Evolutionary conservation across 1,140 invertebrate genomes (phyloP).

Genomic region (Brachionus paranguensis): DNA sequence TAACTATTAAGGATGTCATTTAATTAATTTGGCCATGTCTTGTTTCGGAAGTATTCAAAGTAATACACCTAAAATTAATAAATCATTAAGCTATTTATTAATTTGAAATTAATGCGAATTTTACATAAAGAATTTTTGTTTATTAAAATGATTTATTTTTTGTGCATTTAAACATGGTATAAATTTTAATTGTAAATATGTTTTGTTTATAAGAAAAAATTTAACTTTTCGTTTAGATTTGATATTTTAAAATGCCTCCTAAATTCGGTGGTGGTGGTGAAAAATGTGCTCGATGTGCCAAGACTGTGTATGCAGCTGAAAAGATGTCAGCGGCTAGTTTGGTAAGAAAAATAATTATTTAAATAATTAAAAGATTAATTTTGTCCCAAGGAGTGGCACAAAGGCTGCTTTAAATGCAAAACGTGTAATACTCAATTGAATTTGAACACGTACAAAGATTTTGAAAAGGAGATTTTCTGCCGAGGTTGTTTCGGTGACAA

Average conservation of each 20-base stretch:
- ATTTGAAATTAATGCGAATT: neutral
- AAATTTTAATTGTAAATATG: neutral
- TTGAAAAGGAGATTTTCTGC: constrained; percentile 36
- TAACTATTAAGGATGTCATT: neutral
- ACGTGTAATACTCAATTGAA: constrained; percentile 32
- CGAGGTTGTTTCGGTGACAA: constrained; percentile 30
- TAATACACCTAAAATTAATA: neutral
- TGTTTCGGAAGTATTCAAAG: neutral
- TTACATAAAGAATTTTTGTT: no score
- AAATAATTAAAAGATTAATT: neutral
- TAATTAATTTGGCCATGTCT: neutral
- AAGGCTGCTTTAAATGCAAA: constrained; percentile 41
- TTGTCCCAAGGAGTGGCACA: constrained; percentile 14
- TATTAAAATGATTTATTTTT: no score
- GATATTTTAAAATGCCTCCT: constrained; percentile 20
- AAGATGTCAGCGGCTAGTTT: constrained; percentile 60
- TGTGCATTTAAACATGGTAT: neutral
- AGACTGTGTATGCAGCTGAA: constrained; percentile 96
- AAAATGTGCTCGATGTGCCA: constrained; percentile 87
- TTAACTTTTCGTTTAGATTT: neutral
- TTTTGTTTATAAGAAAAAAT: no score
- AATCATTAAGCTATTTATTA: neutral
- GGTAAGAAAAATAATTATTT: neutral
- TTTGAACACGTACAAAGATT: constrained; percentile 38
- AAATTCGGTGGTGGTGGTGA: constrained; percentile 41